A percentile compares a stretch with the other conserved stretches of the same genome.
phyloP scores from a whole-genome alignment of 2,888 invertebrate genomes.

The Phyto melanocephala region DNA sequence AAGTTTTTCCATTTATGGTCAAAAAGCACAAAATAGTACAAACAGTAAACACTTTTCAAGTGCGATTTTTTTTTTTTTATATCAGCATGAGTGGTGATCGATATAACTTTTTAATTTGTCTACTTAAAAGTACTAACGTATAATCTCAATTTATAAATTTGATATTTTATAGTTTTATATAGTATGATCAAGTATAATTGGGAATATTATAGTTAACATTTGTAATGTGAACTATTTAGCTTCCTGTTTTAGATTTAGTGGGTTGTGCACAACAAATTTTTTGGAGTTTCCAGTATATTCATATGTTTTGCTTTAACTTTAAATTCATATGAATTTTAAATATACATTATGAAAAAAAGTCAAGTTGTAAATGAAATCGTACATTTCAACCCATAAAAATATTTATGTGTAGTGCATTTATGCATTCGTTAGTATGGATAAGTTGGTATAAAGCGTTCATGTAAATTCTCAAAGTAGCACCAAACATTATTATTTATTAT shows the following conservation, averaged over 20 bases:
- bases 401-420: not conserved
- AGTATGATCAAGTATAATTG: no score
- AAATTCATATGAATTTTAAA: slow-evolving; percentile 54
- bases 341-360: slow-evolving; percentile 53
- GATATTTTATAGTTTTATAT: no score
- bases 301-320: slow-evolving; percentile 30
- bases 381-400: not conserved
- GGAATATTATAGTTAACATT: not conserved
- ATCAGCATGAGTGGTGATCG: no score
- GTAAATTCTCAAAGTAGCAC: slow-evolving; percentile 76
- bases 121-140: no score
- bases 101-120: no score
- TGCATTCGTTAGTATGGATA: not conserved
- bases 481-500: slow-evolving; percentile 77
- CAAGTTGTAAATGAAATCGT: slow-evolving; percentile 58
- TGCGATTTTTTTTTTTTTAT: not conserved
- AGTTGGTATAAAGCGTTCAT: slow-evolving; percentile 61
- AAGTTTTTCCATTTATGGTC: slow-evolving; percentile 21
- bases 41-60: slow-evolving; percentile 15
- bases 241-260: slow-evolving; percentile 23
- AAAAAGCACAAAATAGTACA: not conserved
- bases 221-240: slow-evolving; percentile 26
- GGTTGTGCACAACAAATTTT: slow-evolving; percentile 14
- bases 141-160: no score
- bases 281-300: not conserved